These are phyloP conservation scores for Chlorops oryzae DNA, from an alignment of 1,140 invertebrate genomes.

Conservation along the genomic window DNA sequence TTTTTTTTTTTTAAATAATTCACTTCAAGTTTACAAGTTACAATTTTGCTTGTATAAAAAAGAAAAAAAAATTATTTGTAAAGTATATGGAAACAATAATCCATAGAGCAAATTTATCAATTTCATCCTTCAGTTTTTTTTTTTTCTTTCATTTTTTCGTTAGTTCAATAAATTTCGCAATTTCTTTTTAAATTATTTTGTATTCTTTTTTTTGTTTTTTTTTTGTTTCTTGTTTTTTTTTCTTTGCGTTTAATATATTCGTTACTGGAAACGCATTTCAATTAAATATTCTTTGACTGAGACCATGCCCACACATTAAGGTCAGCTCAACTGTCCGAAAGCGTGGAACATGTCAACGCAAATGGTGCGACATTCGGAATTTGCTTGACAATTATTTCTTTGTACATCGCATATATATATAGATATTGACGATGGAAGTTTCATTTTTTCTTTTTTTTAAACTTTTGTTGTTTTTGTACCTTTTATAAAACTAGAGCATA, in stretches of 20 bases:
- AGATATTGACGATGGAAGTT: no score
- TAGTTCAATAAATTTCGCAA: conserved; percentile 8
- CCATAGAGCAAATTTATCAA: no score
- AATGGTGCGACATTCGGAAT: conserved; percentile 30
- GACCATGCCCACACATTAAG: no score
- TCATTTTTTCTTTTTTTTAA: background rate
- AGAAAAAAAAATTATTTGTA: background rate
- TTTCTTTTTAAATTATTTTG: conserved; percentile 4
- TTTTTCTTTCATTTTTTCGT: no score
- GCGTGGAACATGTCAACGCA: conserved; percentile 28
- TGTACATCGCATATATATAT: no score
- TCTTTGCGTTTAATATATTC: background rate
- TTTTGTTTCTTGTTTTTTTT: background rate
- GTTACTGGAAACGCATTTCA: conserved; percentile 4
- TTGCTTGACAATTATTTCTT: no score
- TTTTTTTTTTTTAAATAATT: background rate
- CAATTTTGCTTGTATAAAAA: background rate
- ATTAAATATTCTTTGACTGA: no score
- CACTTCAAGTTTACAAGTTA: no score
- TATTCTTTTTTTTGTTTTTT: background rate
- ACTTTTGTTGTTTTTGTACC: conserved; percentile 22
- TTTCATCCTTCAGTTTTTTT: no score
- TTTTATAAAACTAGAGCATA: conserved; percentile 31
- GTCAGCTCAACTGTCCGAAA: conserved; percentile 15
- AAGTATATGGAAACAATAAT: no score